Evolutionary conservation across 1,140 invertebrate species (phyloP).

Genomic region (Drosophila azteca): DNA sequence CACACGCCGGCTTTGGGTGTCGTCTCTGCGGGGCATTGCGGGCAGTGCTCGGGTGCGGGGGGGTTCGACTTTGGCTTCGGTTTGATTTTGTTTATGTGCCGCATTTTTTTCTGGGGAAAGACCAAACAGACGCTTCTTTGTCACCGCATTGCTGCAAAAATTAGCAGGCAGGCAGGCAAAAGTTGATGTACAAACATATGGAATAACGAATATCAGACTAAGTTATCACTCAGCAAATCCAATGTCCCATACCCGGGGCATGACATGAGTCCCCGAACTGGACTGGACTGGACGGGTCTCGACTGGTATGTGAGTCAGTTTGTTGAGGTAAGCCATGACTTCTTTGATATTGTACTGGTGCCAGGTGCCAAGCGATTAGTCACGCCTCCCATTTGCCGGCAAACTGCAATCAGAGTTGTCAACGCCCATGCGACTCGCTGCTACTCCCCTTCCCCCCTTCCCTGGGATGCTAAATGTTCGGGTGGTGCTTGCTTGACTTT

Average conservation of each 20-base stretch:
- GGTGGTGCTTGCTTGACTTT: constrained; percentile 3
- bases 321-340: constrained; percentile 41
- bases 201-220: constrained; percentile 34
- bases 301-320: constrained; percentile 39
- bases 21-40: background rate
- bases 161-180: constrained; percentile 16
- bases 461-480: constrained; percentile 28
- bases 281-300: constrained; percentile 4
- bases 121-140: constrained; percentile 51
- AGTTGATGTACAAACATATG: background rate
- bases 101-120: constrained; percentile 59
- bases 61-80: constrained; percentile 17
- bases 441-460: background rate
- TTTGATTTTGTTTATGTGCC: constrained; percentile 32
- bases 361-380: constrained; percentile 58
- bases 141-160: constrained; percentile 61
- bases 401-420: constrained; percentile 41
- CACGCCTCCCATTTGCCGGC: constrained; percentile 32
- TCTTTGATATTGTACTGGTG: constrained; percentile 34
- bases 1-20: background rate
- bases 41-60: constrained; percentile 5
- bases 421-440: constrained; percentile 49
- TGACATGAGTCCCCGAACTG: no score
- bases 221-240: constrained; percentile 40
- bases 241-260: no score